These are phyloP conservation scores for Sorex fumeus DNA, from an alignment of 2,113 vertebrate genomes.

Conservation along the genomic window DNA sequence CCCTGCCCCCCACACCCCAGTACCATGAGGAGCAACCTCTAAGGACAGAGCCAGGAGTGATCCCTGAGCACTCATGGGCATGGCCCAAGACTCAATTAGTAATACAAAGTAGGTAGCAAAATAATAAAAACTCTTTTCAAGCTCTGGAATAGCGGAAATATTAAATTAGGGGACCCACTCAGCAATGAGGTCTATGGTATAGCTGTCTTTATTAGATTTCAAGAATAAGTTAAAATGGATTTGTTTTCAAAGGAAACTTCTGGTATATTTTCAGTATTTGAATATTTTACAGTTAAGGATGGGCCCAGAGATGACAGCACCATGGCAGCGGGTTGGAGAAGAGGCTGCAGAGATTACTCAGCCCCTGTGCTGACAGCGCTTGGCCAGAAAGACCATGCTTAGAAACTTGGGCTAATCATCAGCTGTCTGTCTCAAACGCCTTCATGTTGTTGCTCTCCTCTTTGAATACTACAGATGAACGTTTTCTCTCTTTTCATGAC, in stretches of 20 bases:
- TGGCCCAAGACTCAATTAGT: too few relatives aligned
- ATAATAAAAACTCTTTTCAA: neutral
- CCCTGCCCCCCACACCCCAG: too few relatives aligned
- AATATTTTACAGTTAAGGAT: slow-evolving; percentile 2
- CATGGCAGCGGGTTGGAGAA: neutral
- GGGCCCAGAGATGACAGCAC: neutral
- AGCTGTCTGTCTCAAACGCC: neutral
- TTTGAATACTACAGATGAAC: neutral
- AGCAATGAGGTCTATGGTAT: neutral
- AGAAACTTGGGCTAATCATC: neutral
- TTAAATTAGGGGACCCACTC: neutral
- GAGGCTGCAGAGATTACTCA: neutral
- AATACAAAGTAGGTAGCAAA: neutral
- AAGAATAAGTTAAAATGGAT: neutral
- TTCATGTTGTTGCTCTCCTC: neutral
- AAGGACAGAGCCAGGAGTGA: too few relatives aligned
- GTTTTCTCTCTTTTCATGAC: neutral
- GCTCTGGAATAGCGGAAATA: slow-evolving; percentile 33
- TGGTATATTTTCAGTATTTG: neutral
- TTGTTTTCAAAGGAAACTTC: slow-evolving; percentile 25
- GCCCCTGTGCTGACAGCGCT: neutral
- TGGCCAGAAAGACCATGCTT: neutral
- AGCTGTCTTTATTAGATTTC: slow-evolving; percentile 22
- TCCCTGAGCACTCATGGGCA: too few relatives aligned
- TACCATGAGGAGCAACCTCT: too few relatives aligned